Base-by-base conservation (phyloP, 2,888 invertebrate genomes). In the Tortricodes alternella region DNA sequence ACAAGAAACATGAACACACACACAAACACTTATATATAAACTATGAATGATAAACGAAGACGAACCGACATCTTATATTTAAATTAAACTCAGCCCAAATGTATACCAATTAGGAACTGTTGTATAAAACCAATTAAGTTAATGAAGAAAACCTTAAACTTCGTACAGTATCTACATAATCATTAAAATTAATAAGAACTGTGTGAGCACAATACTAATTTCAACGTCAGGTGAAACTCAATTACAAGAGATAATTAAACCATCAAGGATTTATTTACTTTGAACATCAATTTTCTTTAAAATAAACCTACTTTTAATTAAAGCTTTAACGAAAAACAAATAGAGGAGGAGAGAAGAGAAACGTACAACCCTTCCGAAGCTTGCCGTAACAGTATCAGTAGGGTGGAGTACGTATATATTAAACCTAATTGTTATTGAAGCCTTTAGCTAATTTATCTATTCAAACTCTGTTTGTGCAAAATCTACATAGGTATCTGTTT, bases 261-360 rank as follows among this genome's bases (percentile, higher is more conserved):
- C 85, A 84, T 85, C 82, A 85, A 80, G 81, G 84, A 85, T 87
- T 85, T 88, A 86, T 85, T 88, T 88, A 86, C 88, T 85, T 85
- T 85, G 82, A 86, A 83, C 83, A 86, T 86, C 80, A 88, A 85
- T 88, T 87, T 87, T 85, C 85, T 87, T 87, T 83, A 85, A 87
- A 87, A 87, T 85, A 87, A 85, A 85, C 85, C 79, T 85, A 83
- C 84, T 86, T 87, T 88, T 87, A 89, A 88, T 89, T 88, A 89
- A 89, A 85, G 85, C 87, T 84, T 82, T 85, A 86, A 87, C 85
- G 83, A 83, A 87, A 89, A 85, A 86, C 85, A 88, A 89, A 89
- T 85, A 89, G 71, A 85, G 76, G 72, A 76, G 70, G 68, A 70
- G 76, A 63, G 70, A 67, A 70, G 76, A 63, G 64, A 70, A 71